A percentile compares a stretch with the other conserved stretches of the same genome.
Evolutionary conservation across 2,888 invertebrate genomes (phyloP).

Genomic region (Trachelus tabidus): DNA sequence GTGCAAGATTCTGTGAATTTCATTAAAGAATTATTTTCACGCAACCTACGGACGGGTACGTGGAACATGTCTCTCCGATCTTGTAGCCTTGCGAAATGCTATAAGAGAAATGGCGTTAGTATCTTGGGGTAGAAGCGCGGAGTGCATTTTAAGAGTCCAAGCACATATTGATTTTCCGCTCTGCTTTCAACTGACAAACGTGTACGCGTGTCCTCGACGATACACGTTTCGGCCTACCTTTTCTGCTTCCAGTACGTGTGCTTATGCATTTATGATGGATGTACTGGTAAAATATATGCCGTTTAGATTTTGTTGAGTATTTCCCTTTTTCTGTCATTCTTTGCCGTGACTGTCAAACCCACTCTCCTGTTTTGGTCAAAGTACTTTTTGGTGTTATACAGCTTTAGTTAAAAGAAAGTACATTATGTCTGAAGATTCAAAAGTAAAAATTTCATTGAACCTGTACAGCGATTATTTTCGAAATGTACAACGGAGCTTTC

Average conservation of each 20-base stretch:
- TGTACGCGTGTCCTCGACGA: neutral
- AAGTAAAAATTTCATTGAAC: neutral
- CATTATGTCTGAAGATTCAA: neutral
- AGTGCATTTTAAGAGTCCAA: neutral
- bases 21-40: neutral
- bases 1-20: too few species aligned
- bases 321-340: neutral
- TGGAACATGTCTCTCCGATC: neutral
- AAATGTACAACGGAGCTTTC: neutral
- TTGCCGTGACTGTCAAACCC: neutral
- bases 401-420: neutral
- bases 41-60: neutral
- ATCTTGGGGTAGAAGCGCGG: neutral
- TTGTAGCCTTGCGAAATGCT: neutral
- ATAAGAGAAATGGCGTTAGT: neutral
- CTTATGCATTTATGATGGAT: neutral
- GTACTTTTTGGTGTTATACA: neutral
- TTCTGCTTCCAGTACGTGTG: neutral
- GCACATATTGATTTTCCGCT: neutral
- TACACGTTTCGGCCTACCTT: neutral
- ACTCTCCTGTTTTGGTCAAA: neutral
- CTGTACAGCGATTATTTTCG: neutral
- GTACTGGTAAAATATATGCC: neutral
- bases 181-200: neutral
- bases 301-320: neutral